phyloP scores from a whole-genome alignment of 1,140 invertebrate species.

The Notospermus geniculatus region DNA sequence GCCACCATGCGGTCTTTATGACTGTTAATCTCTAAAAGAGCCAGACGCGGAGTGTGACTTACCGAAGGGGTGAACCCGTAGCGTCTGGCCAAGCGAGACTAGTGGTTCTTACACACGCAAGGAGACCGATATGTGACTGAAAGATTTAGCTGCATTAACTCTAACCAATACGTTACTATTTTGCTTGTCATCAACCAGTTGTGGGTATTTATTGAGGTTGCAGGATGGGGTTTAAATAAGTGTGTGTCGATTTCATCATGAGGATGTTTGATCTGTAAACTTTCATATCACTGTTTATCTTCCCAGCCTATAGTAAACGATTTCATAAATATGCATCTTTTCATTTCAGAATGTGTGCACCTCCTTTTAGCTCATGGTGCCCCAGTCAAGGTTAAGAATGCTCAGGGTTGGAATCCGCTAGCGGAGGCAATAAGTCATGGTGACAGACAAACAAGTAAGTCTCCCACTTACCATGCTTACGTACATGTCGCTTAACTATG shows the following conservation, averaged over 20 bases:
- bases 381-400: constrained; percentile 91
- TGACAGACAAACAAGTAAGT: constrained; percentile 81
- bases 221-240: not conserved
- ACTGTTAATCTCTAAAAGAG: too few species aligned
- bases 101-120: too few species aligned
- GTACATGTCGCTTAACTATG: too few species aligned
- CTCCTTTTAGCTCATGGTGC: constrained; percentile 85
- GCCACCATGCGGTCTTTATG: too few species aligned
- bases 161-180: not conserved
- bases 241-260: not conserved
- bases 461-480: not conserved
- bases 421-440: constrained; percentile 96
- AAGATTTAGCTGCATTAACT: too few species aligned
- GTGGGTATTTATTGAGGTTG: not conserved
- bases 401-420: constrained; percentile 90
- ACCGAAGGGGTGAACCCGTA: too few species aligned
- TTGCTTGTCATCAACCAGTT: not conserved
- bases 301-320: not conserved
- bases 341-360: constrained; percentile 78
- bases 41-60: too few species aligned
- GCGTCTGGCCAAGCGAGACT: too few species aligned
- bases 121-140: too few species aligned
- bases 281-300: not conserved
- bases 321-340: not conserved
- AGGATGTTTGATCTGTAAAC: constrained; percentile 7